phyloP scores from a whole-genome alignment of 1,140 invertebrate species.

The Galendromus occidentalis region DNA sequence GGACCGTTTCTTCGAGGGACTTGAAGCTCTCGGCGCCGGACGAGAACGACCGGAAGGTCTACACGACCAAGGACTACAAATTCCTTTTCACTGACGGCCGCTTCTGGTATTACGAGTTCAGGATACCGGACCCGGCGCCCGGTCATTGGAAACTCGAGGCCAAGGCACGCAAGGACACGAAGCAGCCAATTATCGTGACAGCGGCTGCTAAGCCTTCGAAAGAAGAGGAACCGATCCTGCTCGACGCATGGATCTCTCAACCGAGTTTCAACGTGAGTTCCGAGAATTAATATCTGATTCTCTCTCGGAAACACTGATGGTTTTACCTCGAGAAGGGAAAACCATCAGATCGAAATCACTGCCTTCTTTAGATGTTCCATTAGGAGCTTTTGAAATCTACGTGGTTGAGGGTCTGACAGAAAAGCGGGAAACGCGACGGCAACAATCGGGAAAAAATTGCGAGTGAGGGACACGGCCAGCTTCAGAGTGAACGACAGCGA shows the following conservation, averaged over 20 bases:
- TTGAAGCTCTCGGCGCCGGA: neutral
- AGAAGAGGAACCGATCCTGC: neutral
- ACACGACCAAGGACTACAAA: conserved; percentile 3
- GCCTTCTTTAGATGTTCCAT: too few relatives aligned
- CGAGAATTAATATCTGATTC: neutral
- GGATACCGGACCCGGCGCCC: neutral
- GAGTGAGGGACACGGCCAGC: too few relatives aligned
- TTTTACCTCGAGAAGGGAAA: neutral
- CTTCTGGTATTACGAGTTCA: conserved; percentile 10
- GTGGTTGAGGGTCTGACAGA: too few relatives aligned
- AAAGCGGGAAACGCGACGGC: too few relatives aligned
- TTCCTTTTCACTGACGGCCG: neutral
- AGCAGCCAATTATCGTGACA: neutral
- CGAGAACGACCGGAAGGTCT: neutral
- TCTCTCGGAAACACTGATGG: neutral
- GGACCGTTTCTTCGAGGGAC: neutral
- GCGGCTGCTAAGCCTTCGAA: neutral
- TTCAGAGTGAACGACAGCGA: too few relatives aligned
- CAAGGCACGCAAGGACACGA: conserved; percentile 6
- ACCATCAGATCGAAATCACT: too few relatives aligned
- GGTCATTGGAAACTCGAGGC: neutral
- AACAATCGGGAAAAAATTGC: too few relatives aligned
- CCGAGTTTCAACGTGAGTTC: neutral
- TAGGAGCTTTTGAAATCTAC: too few relatives aligned
- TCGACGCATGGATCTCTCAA: neutral